Conservation (phyloP, 1,140 invertebrate genomes). For the Trypoxylus dichotomus region DNA sequence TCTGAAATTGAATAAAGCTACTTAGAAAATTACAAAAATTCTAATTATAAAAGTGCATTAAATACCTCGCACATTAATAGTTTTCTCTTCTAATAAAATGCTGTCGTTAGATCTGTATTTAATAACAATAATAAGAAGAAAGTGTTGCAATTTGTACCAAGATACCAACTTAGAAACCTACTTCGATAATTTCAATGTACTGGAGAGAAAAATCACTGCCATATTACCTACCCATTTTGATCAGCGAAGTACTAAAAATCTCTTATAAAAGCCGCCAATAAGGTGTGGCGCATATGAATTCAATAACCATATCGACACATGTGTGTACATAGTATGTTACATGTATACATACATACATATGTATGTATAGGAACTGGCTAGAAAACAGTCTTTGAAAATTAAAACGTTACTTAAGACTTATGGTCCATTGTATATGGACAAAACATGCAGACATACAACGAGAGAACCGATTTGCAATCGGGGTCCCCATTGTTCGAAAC, state of each 20-base stretch:
- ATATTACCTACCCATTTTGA: constrained; percentile 3
- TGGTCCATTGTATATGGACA: constrained; percentile 25
- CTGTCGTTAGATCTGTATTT: too few relatives aligned
- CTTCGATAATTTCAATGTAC: too few relatives aligned
- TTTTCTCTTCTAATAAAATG: too few relatives aligned
- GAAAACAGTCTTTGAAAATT: constrained; percentile 20
- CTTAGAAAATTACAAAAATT: too few relatives aligned
- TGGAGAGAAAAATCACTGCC: neutral
- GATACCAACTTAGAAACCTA: too few relatives aligned
- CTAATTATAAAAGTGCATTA: too few relatives aligned
- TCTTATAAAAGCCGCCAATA: neutral
- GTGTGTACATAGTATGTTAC: neutral
- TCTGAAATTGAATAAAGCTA: too few relatives aligned
- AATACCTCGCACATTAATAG: too few relatives aligned
- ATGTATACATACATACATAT: neutral
- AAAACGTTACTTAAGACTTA: constrained; percentile 25
- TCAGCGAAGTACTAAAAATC: neutral
- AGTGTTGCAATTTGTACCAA: neutral
- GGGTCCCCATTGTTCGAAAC: constrained; percentile 22
- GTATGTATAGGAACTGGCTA: constrained; percentile 9
- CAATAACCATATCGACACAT: constrained; percentile 20
- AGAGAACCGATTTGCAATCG: constrained; percentile 20
- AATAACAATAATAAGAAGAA: too few relatives aligned
- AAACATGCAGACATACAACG: neutral
- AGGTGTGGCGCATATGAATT: constrained; percentile 21